phyloP scores from a whole-genome alignment of 2,797 vertebrate species.

The Gephyroberyx darwinii region DNA sequence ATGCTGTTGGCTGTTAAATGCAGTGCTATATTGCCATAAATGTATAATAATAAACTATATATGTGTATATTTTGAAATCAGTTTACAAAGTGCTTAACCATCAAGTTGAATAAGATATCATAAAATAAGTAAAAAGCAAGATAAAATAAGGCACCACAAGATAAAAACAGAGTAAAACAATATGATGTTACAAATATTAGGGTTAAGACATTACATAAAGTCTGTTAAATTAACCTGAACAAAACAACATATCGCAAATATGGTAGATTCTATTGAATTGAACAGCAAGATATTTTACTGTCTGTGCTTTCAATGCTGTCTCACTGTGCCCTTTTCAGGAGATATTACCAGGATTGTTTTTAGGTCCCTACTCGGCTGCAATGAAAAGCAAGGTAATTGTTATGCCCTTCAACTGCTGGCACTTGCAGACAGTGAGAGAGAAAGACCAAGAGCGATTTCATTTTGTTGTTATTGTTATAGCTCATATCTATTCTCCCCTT shows the following conservation, averaged over 20 bases:
- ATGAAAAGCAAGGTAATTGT: slow-evolving; percentile 98
- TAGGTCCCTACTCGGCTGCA: slow-evolving; percentile 98
- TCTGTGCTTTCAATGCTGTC: background rate
- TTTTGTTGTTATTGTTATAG: background rate
- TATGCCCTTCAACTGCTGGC: background rate
- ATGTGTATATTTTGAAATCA: too few relatives aligned
- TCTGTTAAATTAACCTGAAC: background rate
- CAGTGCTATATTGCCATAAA: background rate
- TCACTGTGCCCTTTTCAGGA: slow-evolving; percentile 81
- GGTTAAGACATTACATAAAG: too few relatives aligned
- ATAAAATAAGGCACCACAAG: too few relatives aligned
- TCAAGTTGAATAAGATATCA: too few relatives aligned
- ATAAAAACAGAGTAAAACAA: too few relatives aligned
- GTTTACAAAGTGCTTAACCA: too few relatives aligned
- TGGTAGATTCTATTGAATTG: background rate
- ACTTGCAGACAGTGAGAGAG: background rate
- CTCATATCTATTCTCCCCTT: background rate
- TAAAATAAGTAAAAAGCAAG: too few relatives aligned
- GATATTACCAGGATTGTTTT: slow-evolving; percentile 96
- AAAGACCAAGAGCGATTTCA: background rate
- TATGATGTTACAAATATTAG: too few relatives aligned
- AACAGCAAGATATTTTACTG: background rate
- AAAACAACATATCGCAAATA: background rate
- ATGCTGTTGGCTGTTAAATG: background rate
- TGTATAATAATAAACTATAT: too few relatives aligned